Conservation (phyloP, 2,888 invertebrate species). For the Pheosia tremula region DNA sequence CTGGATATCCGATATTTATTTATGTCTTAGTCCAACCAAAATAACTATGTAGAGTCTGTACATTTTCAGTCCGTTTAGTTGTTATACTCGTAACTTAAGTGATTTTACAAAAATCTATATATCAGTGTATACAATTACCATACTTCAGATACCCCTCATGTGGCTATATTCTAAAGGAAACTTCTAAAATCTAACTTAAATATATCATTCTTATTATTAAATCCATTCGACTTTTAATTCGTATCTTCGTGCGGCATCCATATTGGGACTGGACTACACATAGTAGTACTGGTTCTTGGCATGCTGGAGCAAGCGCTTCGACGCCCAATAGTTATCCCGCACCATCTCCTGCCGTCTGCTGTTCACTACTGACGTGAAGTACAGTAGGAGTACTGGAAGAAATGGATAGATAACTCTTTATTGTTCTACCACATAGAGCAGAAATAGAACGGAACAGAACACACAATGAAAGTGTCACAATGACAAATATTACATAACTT, state of each 20-base stretch:
- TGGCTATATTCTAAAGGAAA: background rate
- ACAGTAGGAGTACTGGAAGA: constrained; percentile 55
- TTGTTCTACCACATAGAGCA: background rate
- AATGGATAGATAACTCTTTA: background rate
- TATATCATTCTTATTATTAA: background rate
- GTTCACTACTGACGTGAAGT: constrained; percentile 62
- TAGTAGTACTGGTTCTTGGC: constrained; percentile 46
- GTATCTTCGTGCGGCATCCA: background rate
- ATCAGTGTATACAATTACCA: too few relatives aligned
- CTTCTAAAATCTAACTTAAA: background rate
- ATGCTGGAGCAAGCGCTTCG: constrained; percentile 46
- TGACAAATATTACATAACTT: too few relatives aligned
- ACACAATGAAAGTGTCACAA: too few relatives aligned
- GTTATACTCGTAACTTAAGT: too few relatives aligned
- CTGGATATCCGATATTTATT: too few relatives aligned
- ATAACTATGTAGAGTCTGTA: too few relatives aligned
- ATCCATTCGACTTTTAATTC: constrained; percentile 4
- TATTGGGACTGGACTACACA: constrained; percentile 21
- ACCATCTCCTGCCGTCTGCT: constrained; percentile 60
- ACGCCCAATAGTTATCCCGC: constrained; percentile 47
- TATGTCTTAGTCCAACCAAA: too few relatives aligned
- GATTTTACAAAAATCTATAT: too few relatives aligned
- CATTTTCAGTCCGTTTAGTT: too few relatives aligned
- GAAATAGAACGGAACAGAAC: too few relatives aligned
- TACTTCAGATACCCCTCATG: too few relatives aligned